phyloP scores from a whole-genome alignment of 2,113 vertebrate genomes.

The Oreocharis arfaki region DNA sequence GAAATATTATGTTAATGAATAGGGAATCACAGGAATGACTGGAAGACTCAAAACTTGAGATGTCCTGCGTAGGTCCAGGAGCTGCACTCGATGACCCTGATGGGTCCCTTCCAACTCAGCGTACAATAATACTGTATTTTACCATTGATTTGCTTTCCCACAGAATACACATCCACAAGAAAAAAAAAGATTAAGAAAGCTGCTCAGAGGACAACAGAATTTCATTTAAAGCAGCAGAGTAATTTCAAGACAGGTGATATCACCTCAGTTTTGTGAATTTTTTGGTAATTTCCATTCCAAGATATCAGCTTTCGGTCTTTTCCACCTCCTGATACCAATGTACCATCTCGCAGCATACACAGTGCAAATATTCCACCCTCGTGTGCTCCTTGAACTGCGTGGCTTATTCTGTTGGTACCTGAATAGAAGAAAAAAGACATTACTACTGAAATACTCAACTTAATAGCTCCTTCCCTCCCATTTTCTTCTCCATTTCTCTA shows the following conservation, averaged over 20 bases:
- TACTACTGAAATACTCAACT: not conserved
- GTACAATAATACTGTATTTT: not conserved
- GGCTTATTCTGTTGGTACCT: conserved; percentile 96
- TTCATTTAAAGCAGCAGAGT: not conserved
- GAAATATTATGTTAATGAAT: not conserved
- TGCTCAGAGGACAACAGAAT: not conserved
- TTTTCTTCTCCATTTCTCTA: not conserved
- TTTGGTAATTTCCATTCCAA: conserved; percentile 92
- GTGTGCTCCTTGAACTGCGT: conserved; percentile 89
- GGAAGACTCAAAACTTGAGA: not conserved
- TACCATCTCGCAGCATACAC: conserved; percentile 93
- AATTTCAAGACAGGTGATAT: not conserved
- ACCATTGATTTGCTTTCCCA: not conserved
- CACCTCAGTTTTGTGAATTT: conserved; percentile 90
- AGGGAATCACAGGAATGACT: not conserved
- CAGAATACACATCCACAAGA: not conserved
- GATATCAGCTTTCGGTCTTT: conserved; percentile 93
- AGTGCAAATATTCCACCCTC: conserved; percentile 95
- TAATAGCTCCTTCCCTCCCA: not conserved
- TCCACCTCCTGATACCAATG: conserved; percentile 89
- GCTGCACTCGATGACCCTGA: accelerated
- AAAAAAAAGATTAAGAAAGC: not conserved
- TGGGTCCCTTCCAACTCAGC: not conserved
- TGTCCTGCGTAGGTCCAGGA: not conserved
- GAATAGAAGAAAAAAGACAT: not conserved